A percentile compares a stretch with the other conserved stretches of the same genome.
Conservation (phyloP, 2,797 vertebrate species). For the Hypotaenidia okinawae region DNA sequence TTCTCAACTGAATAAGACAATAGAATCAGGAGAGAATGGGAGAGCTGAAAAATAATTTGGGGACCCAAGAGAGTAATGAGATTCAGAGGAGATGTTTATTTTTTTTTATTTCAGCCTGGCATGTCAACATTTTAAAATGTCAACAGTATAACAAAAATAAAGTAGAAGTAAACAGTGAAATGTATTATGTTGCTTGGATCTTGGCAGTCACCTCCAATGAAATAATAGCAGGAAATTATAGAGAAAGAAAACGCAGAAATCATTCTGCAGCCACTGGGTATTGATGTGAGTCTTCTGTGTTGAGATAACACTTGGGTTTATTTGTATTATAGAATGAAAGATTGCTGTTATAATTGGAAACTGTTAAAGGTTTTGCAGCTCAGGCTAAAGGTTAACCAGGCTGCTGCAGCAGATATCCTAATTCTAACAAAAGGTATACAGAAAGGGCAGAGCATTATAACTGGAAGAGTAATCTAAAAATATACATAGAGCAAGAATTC, state of each 20-base stretch:
- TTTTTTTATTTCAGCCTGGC: background rate
- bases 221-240: conserved; percentile 77
- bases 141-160: conserved; percentile 56
- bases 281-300: conserved; percentile 65
- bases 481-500: conserved; percentile 37
- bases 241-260: conserved; percentile 59
- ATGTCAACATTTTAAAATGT: conserved; percentile 39
- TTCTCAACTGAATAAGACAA: background rate
- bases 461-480: conserved; percentile 59
- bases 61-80: background rate
- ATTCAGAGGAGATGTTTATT: background rate
- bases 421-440: conserved; percentile 57
- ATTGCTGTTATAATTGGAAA: conserved; percentile 71
- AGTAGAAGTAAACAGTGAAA: conserved; percentile 52
- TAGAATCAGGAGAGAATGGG: background rate
- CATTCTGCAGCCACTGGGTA: conserved; percentile 56
- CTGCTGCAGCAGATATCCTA: conserved; percentile 62
- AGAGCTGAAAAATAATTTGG: background rate
- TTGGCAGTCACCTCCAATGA: conserved; percentile 46
- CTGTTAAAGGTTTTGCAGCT: conserved; percentile 63
- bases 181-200: conserved; percentile 41
- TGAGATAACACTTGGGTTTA: conserved; percentile 73
- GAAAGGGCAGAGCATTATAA: conserved; percentile 35
- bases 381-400: conserved; percentile 68
- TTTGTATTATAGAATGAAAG: conserved; percentile 71